phyloP scores from a whole-genome alignment of 2,888 invertebrate genomes.

The Agapostemon virescens region DNA sequence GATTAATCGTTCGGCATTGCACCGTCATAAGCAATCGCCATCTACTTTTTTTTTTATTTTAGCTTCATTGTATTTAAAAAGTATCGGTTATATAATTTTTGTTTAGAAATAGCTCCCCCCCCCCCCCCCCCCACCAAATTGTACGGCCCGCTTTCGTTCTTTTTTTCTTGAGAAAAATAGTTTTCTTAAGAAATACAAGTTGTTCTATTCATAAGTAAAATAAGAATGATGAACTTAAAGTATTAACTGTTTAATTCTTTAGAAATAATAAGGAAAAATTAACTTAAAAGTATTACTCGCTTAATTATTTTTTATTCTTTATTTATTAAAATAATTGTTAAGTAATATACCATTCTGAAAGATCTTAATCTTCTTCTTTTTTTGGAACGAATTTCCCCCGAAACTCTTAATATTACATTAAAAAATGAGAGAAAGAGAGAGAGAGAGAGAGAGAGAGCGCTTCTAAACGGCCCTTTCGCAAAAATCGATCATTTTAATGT shows the following conservation, averaged over 20 bases:
- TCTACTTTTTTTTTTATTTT: background rate
- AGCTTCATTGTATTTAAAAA: background rate
- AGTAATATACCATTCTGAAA: constrained; percentile 13
- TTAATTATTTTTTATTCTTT: constrained; percentile 50
- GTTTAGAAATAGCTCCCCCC: constrained; percentile 23
- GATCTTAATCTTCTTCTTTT: constrained; percentile 6
- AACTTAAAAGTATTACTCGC: constrained; percentile 55
- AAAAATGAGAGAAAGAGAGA: background rate
- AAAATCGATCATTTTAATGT: constrained; percentile 7
- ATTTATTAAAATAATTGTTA: constrained; percentile 50
- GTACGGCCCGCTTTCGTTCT: constrained; percentile 7
- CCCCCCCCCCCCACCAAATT: constrained; percentile 21
- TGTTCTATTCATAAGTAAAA: constrained; percentile 40
- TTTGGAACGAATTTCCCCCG: background rate
- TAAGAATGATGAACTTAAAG: constrained; percentile 48
- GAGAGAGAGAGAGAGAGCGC: background rate
- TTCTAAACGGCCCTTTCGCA: constrained; percentile 3
- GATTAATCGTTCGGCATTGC: background rate
- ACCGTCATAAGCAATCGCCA: background rate
- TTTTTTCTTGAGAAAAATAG: constrained; percentile 27
- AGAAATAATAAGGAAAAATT: constrained; percentile 36
- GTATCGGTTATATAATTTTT: constrained; percentile 7
- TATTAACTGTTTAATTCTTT: constrained; percentile 51
- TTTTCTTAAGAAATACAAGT: constrained; percentile 36
- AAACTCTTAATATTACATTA: background rate